These are phyloP conservation scores for Ivindomyrus marchei DNA, from an alignment of 2,113 vertebrate species.

Conservation along the genomic window DNA sequence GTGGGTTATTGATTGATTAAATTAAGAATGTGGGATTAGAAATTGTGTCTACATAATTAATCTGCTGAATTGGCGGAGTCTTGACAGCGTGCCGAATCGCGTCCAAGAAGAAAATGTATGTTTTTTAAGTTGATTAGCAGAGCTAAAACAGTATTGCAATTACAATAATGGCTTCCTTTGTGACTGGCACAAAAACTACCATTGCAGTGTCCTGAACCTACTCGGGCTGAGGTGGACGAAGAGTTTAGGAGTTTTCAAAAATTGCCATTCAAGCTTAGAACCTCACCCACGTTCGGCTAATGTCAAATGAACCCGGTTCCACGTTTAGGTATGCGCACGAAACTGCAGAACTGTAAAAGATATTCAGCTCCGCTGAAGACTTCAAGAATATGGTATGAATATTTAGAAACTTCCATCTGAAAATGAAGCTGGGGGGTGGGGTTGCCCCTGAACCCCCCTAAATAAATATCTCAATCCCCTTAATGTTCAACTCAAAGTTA, in stretches of 20 bases:
- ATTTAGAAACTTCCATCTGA: not conserved
- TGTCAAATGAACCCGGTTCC: not conserved
- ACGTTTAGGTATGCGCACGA: not conserved
- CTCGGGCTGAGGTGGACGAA: not conserved
- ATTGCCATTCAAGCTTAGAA: not conserved
- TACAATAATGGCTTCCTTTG: not conserved
- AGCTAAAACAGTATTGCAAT: not conserved
- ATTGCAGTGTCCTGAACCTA: not conserved
- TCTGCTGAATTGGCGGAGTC: not conserved
- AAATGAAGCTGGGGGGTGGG: no score
- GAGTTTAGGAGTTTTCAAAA: not conserved
- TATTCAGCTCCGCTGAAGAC: not conserved
- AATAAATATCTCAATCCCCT: not conserved
- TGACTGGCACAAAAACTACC: not conserved
- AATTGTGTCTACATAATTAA: conserved; percentile 10
- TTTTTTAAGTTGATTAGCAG: conserved; percentile 6
- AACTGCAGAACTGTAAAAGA: not conserved
- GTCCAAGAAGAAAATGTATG: not conserved
- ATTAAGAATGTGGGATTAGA: not conserved
- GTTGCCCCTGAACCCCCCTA: not conserved
- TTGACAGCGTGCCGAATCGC: not conserved
- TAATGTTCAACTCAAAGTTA: not conserved
- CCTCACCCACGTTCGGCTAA: not conserved
- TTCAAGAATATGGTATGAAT: not conserved
- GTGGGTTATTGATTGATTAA: conserved; percentile 10